Evolutionary conservation across 2,797 vertebrate species (phyloP).

Genomic region (Pipistrellus nathusii): DNA sequence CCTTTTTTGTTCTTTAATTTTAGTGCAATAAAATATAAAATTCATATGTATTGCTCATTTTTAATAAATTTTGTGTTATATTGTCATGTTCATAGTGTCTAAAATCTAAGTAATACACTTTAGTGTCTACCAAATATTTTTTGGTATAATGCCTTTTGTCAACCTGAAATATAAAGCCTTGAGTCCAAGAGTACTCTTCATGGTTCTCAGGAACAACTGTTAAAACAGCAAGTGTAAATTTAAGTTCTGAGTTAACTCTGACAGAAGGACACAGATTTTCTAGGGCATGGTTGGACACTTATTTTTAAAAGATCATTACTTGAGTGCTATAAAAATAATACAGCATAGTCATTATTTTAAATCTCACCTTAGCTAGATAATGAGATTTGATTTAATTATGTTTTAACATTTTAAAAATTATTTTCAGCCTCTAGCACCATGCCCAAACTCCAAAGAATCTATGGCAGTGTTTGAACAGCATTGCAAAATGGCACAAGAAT

Average conservation of each 20-base stretch:
- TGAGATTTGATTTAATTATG: conserved; percentile 82
- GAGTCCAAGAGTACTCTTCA: conserved; percentile 75
- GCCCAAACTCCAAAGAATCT: conserved; percentile 99
- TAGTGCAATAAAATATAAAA: conserved; percentile 34
- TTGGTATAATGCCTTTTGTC: conserved; percentile 17
- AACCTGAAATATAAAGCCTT: conserved; percentile 49
- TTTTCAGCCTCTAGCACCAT: conserved; percentile 97
- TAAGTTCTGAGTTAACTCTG: conserved; percentile 81
- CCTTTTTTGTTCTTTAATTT: conserved; percentile 60
- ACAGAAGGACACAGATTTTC: conserved; percentile 74
- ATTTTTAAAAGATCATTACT: conserved; percentile 86
- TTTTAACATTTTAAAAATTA: conserved; percentile 86
- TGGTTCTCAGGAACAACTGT: conserved; percentile 63
- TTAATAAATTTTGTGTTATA: conserved; percentile 7
- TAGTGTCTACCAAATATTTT: conserved; percentile 11
- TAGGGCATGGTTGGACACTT: conserved; percentile 79
- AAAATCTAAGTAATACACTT: background rate
- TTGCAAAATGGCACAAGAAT: conserved; percentile 99
- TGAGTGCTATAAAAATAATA: conserved; percentile 86
- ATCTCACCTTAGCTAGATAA: conserved; percentile 69
- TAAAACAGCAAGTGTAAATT: conserved; percentile 81
- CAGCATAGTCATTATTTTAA: conserved; percentile 76
- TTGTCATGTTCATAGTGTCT: background rate
- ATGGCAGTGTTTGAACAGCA: conserved; percentile 99
- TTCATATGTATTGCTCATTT: background rate